Conservation (phyloP, 2,113 vertebrate species). For the Crotalus horridus region DNA sequence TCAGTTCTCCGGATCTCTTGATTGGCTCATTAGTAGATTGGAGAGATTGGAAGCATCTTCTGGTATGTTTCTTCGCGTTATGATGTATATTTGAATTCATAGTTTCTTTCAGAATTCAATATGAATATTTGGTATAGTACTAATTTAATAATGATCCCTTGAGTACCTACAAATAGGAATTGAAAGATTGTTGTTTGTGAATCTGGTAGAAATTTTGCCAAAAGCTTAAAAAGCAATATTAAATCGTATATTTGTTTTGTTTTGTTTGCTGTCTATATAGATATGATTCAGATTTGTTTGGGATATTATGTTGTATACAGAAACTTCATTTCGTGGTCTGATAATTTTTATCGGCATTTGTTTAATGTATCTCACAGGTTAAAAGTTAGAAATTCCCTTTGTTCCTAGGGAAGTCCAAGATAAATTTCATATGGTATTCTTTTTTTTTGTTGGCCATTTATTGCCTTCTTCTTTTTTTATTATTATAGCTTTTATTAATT, state of each 20-base stretch:
- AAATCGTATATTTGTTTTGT: not conserved
- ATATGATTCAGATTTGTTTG: not conserved
- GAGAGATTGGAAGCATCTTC: slow-evolving; percentile 95
- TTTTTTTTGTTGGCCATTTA: too few species aligned
- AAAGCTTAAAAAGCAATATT: not conserved
- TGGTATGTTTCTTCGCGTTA: slow-evolving; percentile 71
- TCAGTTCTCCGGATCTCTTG: slow-evolving; percentile 92
- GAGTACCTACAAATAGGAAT: not conserved
- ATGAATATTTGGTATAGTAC: fast-evolving
- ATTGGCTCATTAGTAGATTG: slow-evolving; percentile 94
- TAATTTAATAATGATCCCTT: not conserved
- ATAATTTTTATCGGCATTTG: not conserved
- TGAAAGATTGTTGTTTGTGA: not conserved
- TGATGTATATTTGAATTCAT: not conserved
- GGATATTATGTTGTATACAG: not conserved
- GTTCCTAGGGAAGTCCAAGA: not conserved
- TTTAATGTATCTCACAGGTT: not conserved
- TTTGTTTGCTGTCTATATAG: not conserved
- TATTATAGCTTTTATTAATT: too few species aligned
- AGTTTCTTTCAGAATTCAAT: not conserved
- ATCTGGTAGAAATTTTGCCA: not conserved
- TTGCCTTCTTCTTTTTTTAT: too few species aligned
- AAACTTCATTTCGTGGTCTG: not conserved
- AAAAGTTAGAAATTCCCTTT: not conserved
- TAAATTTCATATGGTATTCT: not conserved